Evolutionary conservation across 2,888 invertebrate genomes (phyloP), one percentile per base, ranked within the genome.

Genomic region (Camptogramma bilineatum): DNA sequence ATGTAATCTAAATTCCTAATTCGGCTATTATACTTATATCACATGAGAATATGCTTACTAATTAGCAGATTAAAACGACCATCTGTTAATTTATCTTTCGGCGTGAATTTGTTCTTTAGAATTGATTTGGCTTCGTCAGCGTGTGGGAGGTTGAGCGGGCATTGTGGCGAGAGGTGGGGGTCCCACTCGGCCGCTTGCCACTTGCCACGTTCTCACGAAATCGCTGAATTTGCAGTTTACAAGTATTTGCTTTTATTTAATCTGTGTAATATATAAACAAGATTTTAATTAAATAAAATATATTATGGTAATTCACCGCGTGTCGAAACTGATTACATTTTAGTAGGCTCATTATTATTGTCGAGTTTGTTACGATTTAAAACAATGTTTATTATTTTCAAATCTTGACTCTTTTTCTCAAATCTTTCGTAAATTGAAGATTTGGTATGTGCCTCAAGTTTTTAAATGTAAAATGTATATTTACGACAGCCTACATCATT

Each of bases 251-350:
- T 68, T n/a, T n/a, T 68, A 67, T 67, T 69, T 63, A 59, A 70
- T 68, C 55, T 68, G 64, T 71, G 65, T 73, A 69, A 65, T 46
- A 44, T 68, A 62, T 58, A 51, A 62, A 58, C 52, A 51, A 68
- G 55, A 64, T 66, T 69, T 70, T 66, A 68, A 66, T 64, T 68
- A 68, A 64, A 67, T 62, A 44, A 58, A 60, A 65, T 65, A 65
- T 62, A 70, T 65, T 66, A 64, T 72, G 72, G 72, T 71, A 73
- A 73, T 73, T 73, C 72, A 73, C 72, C 72, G 72, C 72, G 72
- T 73, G 72, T 73, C 72, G 72, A 73, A 70, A 73, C 72, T 69
- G 68, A 71, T 68, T 66, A 73, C 72, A 69, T 66, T 70, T 72
- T 72, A 72, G 69, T 72, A 70, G 59, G 70, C 70, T 70, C 69